These are phyloP conservation scores for Accipiter virgatus DNA, from an alignment of 2,113 vertebrate genomes.

Conservation along the genomic window DNA sequence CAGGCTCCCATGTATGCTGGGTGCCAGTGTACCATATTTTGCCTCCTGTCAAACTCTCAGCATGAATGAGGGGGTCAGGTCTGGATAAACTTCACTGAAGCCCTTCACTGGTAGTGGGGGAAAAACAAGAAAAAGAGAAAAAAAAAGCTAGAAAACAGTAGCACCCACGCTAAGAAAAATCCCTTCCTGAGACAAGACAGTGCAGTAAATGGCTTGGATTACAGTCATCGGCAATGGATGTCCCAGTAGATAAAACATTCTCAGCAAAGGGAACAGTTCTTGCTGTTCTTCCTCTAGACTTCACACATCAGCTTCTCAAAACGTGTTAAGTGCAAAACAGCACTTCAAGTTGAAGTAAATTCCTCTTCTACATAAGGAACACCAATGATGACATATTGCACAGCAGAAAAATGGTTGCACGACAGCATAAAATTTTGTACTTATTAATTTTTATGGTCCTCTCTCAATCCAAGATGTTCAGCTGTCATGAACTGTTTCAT, in stretches of 20 bases:
- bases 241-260: not conserved
- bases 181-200: not conserved
- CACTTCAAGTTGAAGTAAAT: not conserved
- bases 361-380: not conserved
- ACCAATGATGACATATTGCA: not conserved
- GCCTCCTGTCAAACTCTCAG: not conserved
- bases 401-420: not conserved
- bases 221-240: not conserved
- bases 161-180: not conserved
- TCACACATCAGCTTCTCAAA: not conserved
- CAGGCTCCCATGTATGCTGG: not conserved
- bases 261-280: not conserved
- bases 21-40: not conserved
- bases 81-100: not conserved
- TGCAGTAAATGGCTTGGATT: not conserved
- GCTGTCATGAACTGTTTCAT: not conserved
- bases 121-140: no score
- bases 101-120: not conserved
- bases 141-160: not conserved
- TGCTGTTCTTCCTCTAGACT: not conserved
- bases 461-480: not conserved
- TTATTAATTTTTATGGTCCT: not conserved
- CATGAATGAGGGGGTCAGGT: not conserved
- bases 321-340: not conserved
- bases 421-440: not conserved